Base-by-base conservation (phyloP, 2,888 invertebrate species). In the Leptarthrus brevirostris region DNA sequence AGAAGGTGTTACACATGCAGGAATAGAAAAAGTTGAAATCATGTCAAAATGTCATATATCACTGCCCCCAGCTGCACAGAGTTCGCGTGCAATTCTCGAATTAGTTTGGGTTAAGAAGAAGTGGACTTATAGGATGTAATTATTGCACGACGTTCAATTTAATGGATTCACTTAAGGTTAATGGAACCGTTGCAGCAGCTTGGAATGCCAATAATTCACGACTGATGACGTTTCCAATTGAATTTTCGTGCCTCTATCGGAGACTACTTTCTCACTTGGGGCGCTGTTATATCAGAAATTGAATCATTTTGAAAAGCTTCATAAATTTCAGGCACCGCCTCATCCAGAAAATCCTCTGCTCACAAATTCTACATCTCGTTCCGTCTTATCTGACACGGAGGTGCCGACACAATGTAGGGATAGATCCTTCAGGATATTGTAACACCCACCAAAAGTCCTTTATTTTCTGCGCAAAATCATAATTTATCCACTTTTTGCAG, bases 31-130 rank as follows among this genome's bases (percentile, higher is more conserved):
- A 4, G 6, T 8, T 30, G 56, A 26, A 26, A 30, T 16, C 56
- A 56, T 56, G 56, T 56, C 56, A 26, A 14, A 10, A 30, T 56
- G 56, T 56, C 56, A 30, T 56, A 56, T 56, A 56, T 56, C 56
- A 56, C 14, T 14, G 26, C 3, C 40, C 12, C 30, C 1, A 14
- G 16, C 6, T 16, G 56, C 30, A n/a, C 49, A 8, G 12, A 5
- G 49, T 49, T 49, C 2, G 49, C 49, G 49, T 49, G 49, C 18
- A 49, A 49, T 20, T 20, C 20, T 12, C 18, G 2, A 49, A 49
- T 49, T 49, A 20, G 8, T 16, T 49, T n/a, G 5, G 5, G 18
- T 49, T 16, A 6, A n/a, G 12, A 49, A 49, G 49, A 47, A 47
- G 47, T 47, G n/a, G 47, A 47, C 47, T 16, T 49, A 49, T 20